Conservation (phyloP, 2,113 vertebrate species). For the Brevimyrus niger region DNA sequence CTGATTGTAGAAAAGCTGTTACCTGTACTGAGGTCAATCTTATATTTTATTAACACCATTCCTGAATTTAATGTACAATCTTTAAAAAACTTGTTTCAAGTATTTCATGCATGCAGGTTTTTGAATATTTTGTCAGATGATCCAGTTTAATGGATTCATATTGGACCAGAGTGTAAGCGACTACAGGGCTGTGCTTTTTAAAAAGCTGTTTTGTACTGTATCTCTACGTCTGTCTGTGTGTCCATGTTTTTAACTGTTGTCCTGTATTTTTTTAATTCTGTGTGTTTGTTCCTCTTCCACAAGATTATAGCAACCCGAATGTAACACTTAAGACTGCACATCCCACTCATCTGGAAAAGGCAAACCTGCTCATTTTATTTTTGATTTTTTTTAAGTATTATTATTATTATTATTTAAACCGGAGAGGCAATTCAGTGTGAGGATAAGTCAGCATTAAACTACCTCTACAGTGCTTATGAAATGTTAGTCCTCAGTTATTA, state of each 20-base stretch:
- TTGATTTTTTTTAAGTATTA: neutral
- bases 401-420: slow-evolving; percentile 14
- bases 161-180: neutral
- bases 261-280: neutral
- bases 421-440: slow-evolving; percentile 4
- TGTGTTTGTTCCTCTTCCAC: neutral
- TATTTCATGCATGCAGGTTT: slow-evolving; percentile 19
- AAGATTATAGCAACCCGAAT: neutral
- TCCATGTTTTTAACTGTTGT: neutral
- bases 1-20: neutral
- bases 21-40: neutral
- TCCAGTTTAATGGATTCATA: slow-evolving; percentile 16
- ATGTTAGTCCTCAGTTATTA: neutral
- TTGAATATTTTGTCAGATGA: neutral
- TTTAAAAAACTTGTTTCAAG: slow-evolving; percentile 15
- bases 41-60: slow-evolving; percentile 5
- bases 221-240: neutral
- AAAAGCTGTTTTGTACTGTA: neutral
- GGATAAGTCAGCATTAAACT: slow-evolving; percentile 28
- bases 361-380: neutral
- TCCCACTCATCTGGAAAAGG: neutral
- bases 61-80: slow-evolving; percentile 14
- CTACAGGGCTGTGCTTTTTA: slow-evolving; percentile 4
- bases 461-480: slow-evolving; percentile 30
- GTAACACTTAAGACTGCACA: neutral